Conservation (phyloP, 1,140 invertebrate genomes). For the Eueides isabella region DNA sequence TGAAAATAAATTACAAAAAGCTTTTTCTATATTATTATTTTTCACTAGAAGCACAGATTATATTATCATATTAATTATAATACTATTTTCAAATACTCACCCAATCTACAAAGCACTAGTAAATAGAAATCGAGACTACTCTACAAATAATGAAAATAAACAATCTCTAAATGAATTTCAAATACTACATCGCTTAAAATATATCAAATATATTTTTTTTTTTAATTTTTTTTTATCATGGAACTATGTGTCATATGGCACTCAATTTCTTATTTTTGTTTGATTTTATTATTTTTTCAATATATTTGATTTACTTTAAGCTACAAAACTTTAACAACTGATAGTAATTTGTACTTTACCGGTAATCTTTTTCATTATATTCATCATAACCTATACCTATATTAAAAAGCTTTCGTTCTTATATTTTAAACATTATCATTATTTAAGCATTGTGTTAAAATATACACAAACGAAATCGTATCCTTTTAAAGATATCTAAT, state of each 20-base stretch:
- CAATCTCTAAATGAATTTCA: neutral
- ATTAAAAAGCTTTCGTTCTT: neutral
- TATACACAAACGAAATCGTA: neutral
- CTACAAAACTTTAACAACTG: neutral
- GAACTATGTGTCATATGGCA: no score
- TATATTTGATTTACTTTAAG: neutral
- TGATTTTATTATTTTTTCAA: neutral
- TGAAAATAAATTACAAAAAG: no score
- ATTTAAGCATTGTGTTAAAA: conserved; percentile 3
- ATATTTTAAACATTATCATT: neutral
- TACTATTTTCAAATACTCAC: neutral
- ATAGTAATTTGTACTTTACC: conserved; percentile 6
- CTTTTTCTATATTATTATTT: neutral
- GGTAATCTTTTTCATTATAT: conserved; percentile 1
- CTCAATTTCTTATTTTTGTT: no score
- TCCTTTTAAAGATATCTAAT: neutral
- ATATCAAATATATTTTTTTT: neutral
- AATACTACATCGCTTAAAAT: neutral
- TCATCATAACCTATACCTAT: conserved; percentile 1
- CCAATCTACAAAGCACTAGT: neutral
- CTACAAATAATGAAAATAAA: neutral
- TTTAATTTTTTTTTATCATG: neutral
- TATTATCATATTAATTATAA: neutral
- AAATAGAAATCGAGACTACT: neutral
- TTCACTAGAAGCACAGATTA: conserved; percentile 1